A percentile compares a stretch with the other conserved stretches of the same genome.
These are phyloP conservation scores for Zoanthus gigantus DNA, from an alignment of 92 coral and sea anemone species.

Conservation along the genomic window DNA sequence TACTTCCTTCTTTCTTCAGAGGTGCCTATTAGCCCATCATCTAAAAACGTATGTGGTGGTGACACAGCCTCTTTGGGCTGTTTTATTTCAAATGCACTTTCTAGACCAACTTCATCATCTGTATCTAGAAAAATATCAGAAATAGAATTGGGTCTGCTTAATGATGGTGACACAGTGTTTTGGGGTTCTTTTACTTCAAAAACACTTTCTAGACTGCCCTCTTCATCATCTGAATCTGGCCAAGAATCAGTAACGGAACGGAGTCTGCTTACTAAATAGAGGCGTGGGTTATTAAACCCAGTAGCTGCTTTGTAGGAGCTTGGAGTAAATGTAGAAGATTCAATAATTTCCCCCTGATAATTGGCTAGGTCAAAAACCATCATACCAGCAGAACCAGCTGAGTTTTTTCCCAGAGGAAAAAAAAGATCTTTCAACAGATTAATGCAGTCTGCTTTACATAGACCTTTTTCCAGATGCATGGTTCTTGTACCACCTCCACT, in stretches of 20 bases:
- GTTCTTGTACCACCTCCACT: slow-evolving; percentile 13
- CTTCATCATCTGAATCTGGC: slow-evolving; percentile 14
- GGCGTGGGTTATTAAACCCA: slow-evolving; percentile 36
- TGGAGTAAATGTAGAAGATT: slow-evolving; percentile 20
- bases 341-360: slow-evolving; percentile 43
- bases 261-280: slow-evolving; percentile 2
- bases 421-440: slow-evolving; percentile 32
- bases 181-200: slow-evolving; percentile 15
- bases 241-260: background rate
- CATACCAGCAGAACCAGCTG: slow-evolving; percentile 31
- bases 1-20: slow-evolving; percentile 50
- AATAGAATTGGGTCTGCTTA: slow-evolving; percentile 11
- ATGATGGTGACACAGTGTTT: background rate
- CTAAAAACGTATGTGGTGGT: slow-evolving; percentile 31
- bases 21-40: slow-evolving; percentile 56
- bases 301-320: slow-evolving; percentile 32
- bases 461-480: background rate
- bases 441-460: slow-evolving; percentile 19
- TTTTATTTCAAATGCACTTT: slow-evolving; percentile 14
- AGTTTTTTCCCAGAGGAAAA: slow-evolving; percentile 44
- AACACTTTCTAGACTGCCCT: slow-evolving; percentile 2
- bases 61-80: slow-evolving; percentile 22
- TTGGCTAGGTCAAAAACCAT: slow-evolving; percentile 34
- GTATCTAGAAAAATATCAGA: slow-evolving; percentile 8
- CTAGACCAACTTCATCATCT: slow-evolving; percentile 26